Evolutionary conservation across 2,113 vertebrate genomes (phyloP).

Genomic region (Oostethus manadensis): DNA sequence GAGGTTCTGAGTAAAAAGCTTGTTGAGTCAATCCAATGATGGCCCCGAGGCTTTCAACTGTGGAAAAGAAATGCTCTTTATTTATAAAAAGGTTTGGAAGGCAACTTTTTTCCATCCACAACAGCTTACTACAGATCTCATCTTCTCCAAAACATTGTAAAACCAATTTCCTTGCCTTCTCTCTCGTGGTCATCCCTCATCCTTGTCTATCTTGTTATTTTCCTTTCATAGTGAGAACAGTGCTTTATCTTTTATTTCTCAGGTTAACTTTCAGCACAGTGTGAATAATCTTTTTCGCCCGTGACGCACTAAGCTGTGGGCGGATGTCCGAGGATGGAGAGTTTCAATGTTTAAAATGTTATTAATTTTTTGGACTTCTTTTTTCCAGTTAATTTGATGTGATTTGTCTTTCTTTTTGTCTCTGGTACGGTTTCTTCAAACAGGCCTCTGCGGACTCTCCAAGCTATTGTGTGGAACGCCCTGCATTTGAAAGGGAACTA

Average conservation of each 20-base stretch:
- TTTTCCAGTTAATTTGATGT: not conserved
- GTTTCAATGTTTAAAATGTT: constrained; percentile 5
- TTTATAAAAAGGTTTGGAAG: not conserved
- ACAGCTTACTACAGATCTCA: not conserved
- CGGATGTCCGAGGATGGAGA: constrained; percentile 19
- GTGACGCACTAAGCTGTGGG: constrained; percentile 5
- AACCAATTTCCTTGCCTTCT: not conserved
- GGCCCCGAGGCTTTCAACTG: not conserved
- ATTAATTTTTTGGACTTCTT: not conserved
- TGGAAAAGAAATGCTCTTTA: not conserved
- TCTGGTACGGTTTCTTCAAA: not conserved
- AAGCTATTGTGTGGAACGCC: constrained; percentile 29
- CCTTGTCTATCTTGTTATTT: constrained; percentile 6
- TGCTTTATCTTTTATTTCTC: constrained; percentile 16
- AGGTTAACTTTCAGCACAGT: constrained; percentile 4
- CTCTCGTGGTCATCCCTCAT: not conserved
- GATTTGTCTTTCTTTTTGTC: not conserved
- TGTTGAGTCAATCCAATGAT: not conserved
- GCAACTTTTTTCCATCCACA: not conserved
- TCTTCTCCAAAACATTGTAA: not conserved
- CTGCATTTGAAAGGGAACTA: constrained; percentile 40
- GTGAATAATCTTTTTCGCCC: constrained; percentile 32
- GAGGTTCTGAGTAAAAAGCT: not conserved
- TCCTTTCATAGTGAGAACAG: constrained; percentile 8
- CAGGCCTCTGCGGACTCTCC: constrained; percentile 18